phyloP scores from a whole-genome alignment of 2,888 invertebrate species.

The Belgica antarctica region DNA sequence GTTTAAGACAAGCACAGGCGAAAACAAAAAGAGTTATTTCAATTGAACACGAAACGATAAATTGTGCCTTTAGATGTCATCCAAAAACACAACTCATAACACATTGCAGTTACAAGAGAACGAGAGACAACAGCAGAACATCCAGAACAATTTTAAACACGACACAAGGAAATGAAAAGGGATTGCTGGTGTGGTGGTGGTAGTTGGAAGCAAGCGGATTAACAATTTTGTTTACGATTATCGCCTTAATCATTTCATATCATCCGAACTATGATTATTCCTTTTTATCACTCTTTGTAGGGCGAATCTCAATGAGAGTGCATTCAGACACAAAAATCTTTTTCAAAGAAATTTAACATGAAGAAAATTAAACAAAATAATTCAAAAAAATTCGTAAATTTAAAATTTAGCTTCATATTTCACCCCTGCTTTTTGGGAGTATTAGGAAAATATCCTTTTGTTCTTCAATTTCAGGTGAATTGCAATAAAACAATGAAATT shows the following conservation, averaged over 20 bases:
- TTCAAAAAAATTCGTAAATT: no score
- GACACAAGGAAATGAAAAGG: background rate
- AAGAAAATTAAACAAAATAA: no score
- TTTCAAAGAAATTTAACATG: no score
- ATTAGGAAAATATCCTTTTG: no score
- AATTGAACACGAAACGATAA: conserved; percentile 21
- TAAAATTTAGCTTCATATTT: no score
- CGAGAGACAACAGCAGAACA: background rate
- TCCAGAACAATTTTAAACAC: background rate
- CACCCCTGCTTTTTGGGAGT: no score
- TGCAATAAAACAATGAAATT: conserved; percentile 7
- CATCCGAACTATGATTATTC: background rate
- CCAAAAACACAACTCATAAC: conserved; percentile 16
- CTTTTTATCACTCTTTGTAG: background rate
- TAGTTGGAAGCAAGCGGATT: background rate
- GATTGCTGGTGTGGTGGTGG: background rate
- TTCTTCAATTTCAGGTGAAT: no score
- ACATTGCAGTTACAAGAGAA: background rate
- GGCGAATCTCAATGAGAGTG: no score
- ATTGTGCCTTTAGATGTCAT: conserved; percentile 22
- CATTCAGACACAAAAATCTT: no score
- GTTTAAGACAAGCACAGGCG: conserved; percentile 2
- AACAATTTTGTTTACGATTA: conserved; percentile 40
- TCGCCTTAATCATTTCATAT: conserved; percentile 13
- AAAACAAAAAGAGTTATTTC: conserved; percentile 9